phyloP scores from a whole-genome alignment of 2,113 vertebrate genomes.

The Chauna torquata region DNA sequence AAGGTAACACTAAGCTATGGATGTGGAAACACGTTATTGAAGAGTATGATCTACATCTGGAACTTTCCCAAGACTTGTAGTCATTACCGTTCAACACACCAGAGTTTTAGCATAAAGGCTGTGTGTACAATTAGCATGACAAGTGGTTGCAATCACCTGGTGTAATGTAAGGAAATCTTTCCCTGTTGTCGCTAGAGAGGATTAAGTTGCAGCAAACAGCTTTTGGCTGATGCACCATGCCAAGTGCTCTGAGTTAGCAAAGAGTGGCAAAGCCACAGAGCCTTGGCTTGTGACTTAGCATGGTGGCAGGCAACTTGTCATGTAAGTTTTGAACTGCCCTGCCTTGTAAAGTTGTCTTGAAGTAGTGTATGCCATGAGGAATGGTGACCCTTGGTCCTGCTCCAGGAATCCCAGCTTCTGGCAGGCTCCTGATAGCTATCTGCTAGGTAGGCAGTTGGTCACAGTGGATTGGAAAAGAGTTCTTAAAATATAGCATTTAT shows the following conservation, averaged over 20 bases:
- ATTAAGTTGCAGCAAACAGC: not conserved
- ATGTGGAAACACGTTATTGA: not conserved
- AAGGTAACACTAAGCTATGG: not conserved
- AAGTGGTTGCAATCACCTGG: not conserved
- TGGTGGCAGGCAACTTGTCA: not conserved
- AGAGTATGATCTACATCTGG: not conserved
- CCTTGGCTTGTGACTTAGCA: not conserved
- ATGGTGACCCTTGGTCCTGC: not conserved
- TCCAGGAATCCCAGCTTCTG: not conserved
- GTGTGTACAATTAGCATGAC: not conserved
- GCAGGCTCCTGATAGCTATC: not conserved
- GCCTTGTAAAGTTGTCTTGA: not conserved
- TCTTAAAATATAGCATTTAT: not conserved
- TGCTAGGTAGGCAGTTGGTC: not conserved
- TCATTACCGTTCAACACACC: not conserved
- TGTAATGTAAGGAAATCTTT: not conserved
- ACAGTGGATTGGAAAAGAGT: not conserved
- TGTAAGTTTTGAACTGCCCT: not conserved
- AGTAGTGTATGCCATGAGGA: rapidly evolving
- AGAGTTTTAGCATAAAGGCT: not conserved
- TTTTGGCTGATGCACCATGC: not conserved
- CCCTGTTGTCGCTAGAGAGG: not conserved
- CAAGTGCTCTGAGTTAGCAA: not conserved
- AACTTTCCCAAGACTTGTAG: not conserved
- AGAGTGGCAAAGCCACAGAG: not conserved